Base-by-base conservation (phyloP, 2,797 vertebrate species). In the Clarias pachynema region DNA sequence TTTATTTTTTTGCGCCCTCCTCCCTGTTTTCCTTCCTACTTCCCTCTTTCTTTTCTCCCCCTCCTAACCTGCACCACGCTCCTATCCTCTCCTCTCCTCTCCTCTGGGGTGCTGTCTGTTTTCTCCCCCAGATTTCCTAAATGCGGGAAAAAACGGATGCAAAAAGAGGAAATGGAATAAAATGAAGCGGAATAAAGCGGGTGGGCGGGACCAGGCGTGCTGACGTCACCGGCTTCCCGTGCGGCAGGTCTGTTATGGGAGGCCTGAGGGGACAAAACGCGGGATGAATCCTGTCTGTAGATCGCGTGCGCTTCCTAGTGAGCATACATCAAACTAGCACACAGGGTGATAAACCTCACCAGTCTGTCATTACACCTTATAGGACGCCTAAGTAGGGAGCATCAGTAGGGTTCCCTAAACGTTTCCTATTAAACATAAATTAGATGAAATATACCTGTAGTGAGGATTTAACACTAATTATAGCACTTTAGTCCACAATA, bases 121-220 rank as follows among this genome's bases (percentile, higher is more conserved):
- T 85, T 88, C 87, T 88, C 85, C 66, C 70, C 56, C 87, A 80
- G 59, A 83, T 90, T 91, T 79, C 90, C 89, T 90, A 87, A 91
- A 89, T 84, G 89, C 91, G 86, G 90, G 66, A 20, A 40, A 87
- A 87, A 90, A 92, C 89, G 92, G 91, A 92, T 87, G 93, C 91
- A 90, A 92, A 87, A 24, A 40, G 73, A 85, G 81, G 88, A 93
- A 92, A 93, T 90, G 92, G 92, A 91, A 34, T 69, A 37, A 68
- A 82, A 82, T 72, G 49, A 29, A 82, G 15, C 88, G 90, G 90
- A 90, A 86, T 86, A 79, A 66, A 77, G 26, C 72, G 24, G 79
- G 82, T 62, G 82, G 85, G 89, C 89, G 91, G 90, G 88, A 92
- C 87, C 88, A 92, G 86, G 88, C 24, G 40, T 24, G 78, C 69